phyloP scores from a whole-genome alignment of 2,888 invertebrate genomes.

The Lasioglossum marginatum region DNA sequence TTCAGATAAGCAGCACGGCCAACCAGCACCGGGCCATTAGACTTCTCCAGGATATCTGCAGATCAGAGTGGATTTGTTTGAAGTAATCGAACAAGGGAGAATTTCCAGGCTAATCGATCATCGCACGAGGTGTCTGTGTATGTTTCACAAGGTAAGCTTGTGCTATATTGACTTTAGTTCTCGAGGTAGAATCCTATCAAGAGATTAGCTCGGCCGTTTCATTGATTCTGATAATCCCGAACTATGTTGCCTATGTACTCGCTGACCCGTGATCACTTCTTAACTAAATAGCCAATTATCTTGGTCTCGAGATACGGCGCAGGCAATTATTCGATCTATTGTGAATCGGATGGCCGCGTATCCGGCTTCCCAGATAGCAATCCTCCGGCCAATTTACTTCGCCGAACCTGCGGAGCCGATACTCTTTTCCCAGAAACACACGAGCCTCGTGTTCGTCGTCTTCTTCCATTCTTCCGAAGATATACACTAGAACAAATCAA shows the following conservation, averaged over 20 bases:
- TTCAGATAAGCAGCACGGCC: not conserved
- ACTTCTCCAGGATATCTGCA: not conserved
- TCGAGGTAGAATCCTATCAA: not conserved
- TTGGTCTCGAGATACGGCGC: not conserved
- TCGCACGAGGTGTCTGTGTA: not conserved
- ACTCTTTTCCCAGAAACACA: not conserved
- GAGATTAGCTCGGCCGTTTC: not conserved
- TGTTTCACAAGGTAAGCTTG: not conserved
- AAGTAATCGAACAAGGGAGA: not conserved
- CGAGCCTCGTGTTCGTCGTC: not conserved
- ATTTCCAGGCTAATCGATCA: not conserved
- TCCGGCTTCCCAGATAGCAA: not conserved
- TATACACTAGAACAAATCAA: too few relatives aligned
- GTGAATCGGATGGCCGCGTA: not conserved
- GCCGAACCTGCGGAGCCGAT: not conserved
- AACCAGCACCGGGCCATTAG: not conserved
- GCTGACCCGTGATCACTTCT: not conserved
- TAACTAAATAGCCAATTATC: conserved; percentile 10
- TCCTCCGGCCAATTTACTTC: not conserved
- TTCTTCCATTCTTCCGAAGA: not conserved
- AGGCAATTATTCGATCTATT: not conserved
- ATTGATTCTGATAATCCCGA: not conserved
- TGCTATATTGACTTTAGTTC: not conserved
- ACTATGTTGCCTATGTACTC: not conserved
- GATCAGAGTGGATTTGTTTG: not conserved